Base-by-base conservation (phyloP, 2,113 vertebrate genomes). In the Malurus elegans region DNA sequence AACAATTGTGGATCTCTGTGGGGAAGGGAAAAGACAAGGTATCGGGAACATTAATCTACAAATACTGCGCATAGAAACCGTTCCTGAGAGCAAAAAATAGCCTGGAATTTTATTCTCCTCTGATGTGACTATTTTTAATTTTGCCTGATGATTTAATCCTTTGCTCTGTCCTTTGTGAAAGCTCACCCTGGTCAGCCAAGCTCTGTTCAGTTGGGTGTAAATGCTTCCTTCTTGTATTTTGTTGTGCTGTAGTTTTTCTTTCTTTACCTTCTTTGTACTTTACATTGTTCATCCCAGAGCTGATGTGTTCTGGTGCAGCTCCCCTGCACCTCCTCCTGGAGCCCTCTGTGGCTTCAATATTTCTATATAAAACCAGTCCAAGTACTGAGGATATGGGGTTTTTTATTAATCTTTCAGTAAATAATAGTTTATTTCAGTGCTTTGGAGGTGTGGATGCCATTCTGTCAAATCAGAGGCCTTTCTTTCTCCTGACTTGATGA, bases 201-300 rank as follows among this genome's bases (percentile, higher is more conserved):
- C 51, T 54, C 21, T 24, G 21, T 34, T 28, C 60, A 70, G 5
- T 23, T 70, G 29, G 7, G 24, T 60, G 19, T 14, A 34, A 78
- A 70, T 14, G 25, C 3, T 31, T 74, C 8, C 16, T 26, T 36
- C 8, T 34, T 58, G 15, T 47, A 31, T 14, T 25, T 50, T 26
- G 0, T 5, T 6, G 1, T 23, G 6, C 24, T 70, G 23, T 5
- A 51, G 12, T 25, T 92, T 50, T 45, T 50, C 47, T 60, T 45
- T n/a, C 62, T 42, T 34, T 24, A 3, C 24, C 10, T 73, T 70
- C 15, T 40, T n/a, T 13, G 7, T 3, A 2, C 16, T 47, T 76
- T 20, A 1, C 0, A 2, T 14, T 34, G 11, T 23, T 84, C 24
- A 13, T 58, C 36, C 70, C 2, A 0, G n/a, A 42, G 45, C 14